Percentiles rank a stretch among this genome's conserved stretches.
phyloP scores from a whole-genome alignment of 1,140 invertebrate genomes.

The Macrosteles quadrilineatus region DNA sequence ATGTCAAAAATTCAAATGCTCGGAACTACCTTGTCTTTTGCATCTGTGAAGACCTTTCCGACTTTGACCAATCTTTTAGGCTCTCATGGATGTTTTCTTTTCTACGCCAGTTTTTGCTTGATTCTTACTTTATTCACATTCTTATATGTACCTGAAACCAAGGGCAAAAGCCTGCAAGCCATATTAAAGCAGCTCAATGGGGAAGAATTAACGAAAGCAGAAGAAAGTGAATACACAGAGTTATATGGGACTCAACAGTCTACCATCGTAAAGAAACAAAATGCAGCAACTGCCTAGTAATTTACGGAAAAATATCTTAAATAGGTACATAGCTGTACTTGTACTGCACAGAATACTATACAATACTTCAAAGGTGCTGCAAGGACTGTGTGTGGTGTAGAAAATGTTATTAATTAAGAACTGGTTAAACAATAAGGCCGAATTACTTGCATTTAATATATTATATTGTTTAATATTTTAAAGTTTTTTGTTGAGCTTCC shows the following conservation, averaged over 20 bases:
- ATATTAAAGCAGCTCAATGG: constrained; percentile 38
- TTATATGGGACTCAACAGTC: not conserved
- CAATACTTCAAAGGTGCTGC: no score
- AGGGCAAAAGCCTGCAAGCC: constrained; percentile 50
- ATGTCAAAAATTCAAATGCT: constrained; percentile 52
- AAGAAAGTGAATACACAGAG: not conserved
- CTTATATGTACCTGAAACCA: constrained; percentile 57
- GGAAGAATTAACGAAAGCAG: not conserved
- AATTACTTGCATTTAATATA: no score
- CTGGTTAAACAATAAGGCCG: no score
- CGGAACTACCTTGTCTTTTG: constrained; percentile 55
- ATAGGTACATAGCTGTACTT: no score
- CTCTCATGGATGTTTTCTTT: constrained; percentile 47
- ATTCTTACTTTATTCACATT: constrained; percentile 51
- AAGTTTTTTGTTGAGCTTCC: no score
- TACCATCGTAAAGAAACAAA: constrained; percentile 10
- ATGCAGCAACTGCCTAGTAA: no score
- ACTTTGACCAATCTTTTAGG: constrained; percentile 43
- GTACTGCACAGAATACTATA: no score
- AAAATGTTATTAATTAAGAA: no score
- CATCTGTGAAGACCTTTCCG: constrained; percentile 56
- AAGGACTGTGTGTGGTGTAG: no score
- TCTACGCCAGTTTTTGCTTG: constrained; percentile 43
- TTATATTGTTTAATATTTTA: no score
- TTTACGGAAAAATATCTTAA: no score